Evolutionary conservation across 2,113 vertebrate genomes (phyloP), one percentile per base, ranked within the genome.

Genomic region (Apteryx owenii): DNA sequence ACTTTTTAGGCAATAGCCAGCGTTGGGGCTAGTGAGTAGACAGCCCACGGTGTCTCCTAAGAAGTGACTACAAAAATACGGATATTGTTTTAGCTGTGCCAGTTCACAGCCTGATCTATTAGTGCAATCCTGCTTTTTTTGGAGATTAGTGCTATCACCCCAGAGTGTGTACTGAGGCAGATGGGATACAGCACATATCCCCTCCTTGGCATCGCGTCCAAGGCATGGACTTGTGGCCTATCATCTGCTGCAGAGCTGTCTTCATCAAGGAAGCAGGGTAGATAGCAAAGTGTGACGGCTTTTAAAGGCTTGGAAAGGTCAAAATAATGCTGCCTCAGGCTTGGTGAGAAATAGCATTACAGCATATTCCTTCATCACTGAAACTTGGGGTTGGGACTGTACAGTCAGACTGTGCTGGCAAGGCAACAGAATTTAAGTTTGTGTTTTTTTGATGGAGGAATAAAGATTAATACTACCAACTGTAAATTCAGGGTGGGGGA

Each of bases 281-380:
- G 51, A 44, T 12, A 91, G 64, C 75, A 91, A 93, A 77, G 5
- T 33, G 31, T 10, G 9, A 25, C 20, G 0, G 0, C 48, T 89
- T 77, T 73, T 33, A 77, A 61, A 80, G 62, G 42, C 9, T 23
- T 77, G 58, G 71, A 85, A 58, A 88, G 62, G 71, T 58, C 53
- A 73, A 62, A 85, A 93, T 31, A 77, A 85, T 40, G 75, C 71
- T 85, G 4, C 42, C 12, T 80, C 1, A 0, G 38, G 51, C 85
- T 94, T 96, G 95, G 93, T 86, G 51, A 82, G 87, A 56, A 48
- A 6, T 2, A 1, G 58, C 36, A 9, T 8, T 69, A 73, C 91
- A 93, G 91, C 94, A 88, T 91, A 97, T 96, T 97, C 93, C 78
- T 93, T n/a, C 71, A 5, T 1, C 75, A 3, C 23, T 62, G 77